phyloP scores from a whole-genome alignment of 2,113 vertebrate species.

The Mustela nigripes region DNA sequence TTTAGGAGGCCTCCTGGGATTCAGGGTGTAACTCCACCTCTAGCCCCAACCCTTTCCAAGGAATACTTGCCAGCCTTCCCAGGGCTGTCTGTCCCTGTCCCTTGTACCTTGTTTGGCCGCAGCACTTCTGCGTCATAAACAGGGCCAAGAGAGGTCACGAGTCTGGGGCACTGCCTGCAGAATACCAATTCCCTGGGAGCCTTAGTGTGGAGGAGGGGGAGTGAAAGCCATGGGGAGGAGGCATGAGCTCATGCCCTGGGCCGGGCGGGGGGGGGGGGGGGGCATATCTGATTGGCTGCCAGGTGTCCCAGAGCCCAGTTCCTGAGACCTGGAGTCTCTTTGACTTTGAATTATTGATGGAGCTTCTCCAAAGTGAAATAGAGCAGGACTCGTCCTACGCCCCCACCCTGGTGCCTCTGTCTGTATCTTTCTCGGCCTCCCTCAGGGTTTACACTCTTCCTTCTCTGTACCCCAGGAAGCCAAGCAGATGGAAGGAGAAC shows the following conservation, averaged over 20 bases:
- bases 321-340: slow-evolving; percentile 68
- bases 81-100: slow-evolving; percentile 7
- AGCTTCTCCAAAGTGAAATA: slow-evolving; percentile 73
- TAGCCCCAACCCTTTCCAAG: neutral
- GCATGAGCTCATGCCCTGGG: slow-evolving; percentile 54
- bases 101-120: slow-evolving; percentile 13
- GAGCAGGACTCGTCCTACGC: slow-evolving; percentile 25
- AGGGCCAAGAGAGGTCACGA: slow-evolving; percentile 33
- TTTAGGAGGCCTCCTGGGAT: neutral
- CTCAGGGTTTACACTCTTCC: neutral
- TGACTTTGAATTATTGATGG: slow-evolving; percentile 83
- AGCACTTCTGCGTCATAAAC: slow-evolving; percentile 48
- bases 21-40: neutral
- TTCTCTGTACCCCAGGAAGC: neutral
- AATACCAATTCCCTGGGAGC: slow-evolving; percentile 69
- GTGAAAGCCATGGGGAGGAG: neutral
- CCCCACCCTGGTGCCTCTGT: neutral
- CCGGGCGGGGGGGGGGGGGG: accelerated
- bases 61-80: neutral
- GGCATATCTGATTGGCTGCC: slow-evolving; percentile 61
- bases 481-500: neutral
- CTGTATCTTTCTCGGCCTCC: neutral
- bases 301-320: slow-evolving; percentile 55
- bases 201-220: neutral
- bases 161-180: slow-evolving; percentile 52